These are phyloP conservation scores for Pelecanoides urinatrix DNA, from an alignment of 2,113 vertebrate species.

Conservation along the genomic window DNA sequence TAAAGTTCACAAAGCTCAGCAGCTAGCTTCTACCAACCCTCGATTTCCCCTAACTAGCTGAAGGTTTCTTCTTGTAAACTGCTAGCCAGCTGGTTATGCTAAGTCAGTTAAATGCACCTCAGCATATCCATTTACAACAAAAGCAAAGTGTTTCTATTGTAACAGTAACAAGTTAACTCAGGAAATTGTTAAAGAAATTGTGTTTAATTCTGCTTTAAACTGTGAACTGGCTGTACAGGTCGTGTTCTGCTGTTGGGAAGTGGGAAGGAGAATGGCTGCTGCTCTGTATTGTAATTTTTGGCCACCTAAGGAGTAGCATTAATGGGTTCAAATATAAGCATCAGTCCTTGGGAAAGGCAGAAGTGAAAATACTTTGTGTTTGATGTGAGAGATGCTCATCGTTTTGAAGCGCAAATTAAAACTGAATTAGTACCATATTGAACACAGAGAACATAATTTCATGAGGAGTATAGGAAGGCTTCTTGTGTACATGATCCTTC, in stretches of 20 bases:
- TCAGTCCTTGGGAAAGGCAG: neutral
- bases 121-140: neutral
- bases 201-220: neutral
- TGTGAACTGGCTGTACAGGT: neutral
- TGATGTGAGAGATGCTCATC: neutral
- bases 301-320: neutral
- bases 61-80: neutral
- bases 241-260: neutral
- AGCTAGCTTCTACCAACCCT: neutral
- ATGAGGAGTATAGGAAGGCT: neutral
- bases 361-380: neutral
- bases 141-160: neutral
- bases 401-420: neutral
- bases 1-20: neutral
- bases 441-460: neutral
- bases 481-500: neutral
- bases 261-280: neutral
- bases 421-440: neutral
- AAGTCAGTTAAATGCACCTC: neutral
- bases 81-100: neutral
- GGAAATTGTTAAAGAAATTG: neutral
- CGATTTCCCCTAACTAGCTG: neutral
- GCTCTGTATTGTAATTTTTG: neutral
- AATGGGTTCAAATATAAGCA: neutral
- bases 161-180: neutral